Base-by-base conservation (phyloP, 1,140 invertebrate species). In the Bombus pyrosoma region DNA sequence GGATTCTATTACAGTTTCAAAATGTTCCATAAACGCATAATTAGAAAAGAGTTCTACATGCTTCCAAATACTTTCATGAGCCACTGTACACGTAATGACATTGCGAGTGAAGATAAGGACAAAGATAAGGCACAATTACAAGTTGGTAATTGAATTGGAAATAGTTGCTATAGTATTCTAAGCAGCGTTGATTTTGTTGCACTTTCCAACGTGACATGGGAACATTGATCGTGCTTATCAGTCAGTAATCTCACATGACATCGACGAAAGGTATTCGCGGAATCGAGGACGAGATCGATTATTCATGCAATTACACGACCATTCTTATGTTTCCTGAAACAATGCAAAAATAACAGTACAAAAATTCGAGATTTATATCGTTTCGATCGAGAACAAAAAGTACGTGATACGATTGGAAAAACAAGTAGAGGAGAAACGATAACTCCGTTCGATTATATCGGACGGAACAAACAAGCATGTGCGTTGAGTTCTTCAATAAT, bases 191-290 rank as follows among this genome's bases (percentile, higher is more conserved):
- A 9, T 37, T 37, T 39, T 10, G n/a, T 25, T 32, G 4, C 64
- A 72, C n/a, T 87, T 83, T 57, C 13, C 34, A 28, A 75, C 73
- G 71, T 18, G 78, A 59, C 69, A 41, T 12, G n/a, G 25, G n/a
- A 62, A 76, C 78, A 89, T 89, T 53, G 87, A 89, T 86, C 72
- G 72, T 41, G 18, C 43, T 69, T 86, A 89, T 89, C 88, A 73
- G 72, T 43, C n/a, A 4, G 66, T 75, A 71, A 89, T 89, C 88
- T 90, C 39, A 81, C 74, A 47, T 57, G 77, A 53, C 81, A 85
- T 78, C 80, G 41, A 47, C 32, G 32, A 69, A 41, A 32, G 77
- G 68, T 66, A 71, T 86, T 86, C 53, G n/a, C 75, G 39, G 75
- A 83, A 86, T 39, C 64, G 53, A 32, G 10, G n/a, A 25, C 22